phyloP scores from a whole-genome alignment of 2,113 vertebrate genomes.

The Rousettus leschenaultii region DNA sequence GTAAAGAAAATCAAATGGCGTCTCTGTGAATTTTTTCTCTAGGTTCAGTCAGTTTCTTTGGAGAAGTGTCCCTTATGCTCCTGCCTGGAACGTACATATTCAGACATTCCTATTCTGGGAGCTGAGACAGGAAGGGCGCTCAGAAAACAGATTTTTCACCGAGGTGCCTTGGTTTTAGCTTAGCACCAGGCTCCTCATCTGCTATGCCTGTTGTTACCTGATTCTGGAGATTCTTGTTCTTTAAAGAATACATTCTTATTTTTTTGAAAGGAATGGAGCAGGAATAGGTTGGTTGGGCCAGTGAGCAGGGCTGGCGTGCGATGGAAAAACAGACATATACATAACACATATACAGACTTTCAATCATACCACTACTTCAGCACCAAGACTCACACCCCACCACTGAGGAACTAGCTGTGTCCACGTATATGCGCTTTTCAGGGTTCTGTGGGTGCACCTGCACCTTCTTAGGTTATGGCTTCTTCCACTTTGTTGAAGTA shows the following conservation, averaged over 20 bases:
- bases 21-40: not conserved
- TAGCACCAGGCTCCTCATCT: not conserved
- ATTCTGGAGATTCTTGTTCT: not conserved
- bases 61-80: not conserved
- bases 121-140: not conserved
- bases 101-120: not conserved
- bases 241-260: not conserved
- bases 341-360: accelerated
- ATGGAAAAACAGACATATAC: not conserved
- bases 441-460: not conserved
- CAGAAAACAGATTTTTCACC: not conserved
- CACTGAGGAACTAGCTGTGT: not conserved
- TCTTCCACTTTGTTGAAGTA: not conserved
- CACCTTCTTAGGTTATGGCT: not conserved
- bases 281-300: not conserved
- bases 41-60: not conserved
- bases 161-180: not conserved
- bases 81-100: not conserved
- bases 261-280: not conserved
- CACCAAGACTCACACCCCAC: accelerated
- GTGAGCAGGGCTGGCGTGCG: not conserved
- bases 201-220: not conserved
- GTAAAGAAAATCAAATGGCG: not conserved
- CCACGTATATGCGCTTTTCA: not conserved
- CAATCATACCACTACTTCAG: not conserved